These are phyloP conservation scores for Pseudomyrmex dendroicus DNA, from an alignment of 1,140 invertebrate genomes.

Conservation along the genomic window DNA sequence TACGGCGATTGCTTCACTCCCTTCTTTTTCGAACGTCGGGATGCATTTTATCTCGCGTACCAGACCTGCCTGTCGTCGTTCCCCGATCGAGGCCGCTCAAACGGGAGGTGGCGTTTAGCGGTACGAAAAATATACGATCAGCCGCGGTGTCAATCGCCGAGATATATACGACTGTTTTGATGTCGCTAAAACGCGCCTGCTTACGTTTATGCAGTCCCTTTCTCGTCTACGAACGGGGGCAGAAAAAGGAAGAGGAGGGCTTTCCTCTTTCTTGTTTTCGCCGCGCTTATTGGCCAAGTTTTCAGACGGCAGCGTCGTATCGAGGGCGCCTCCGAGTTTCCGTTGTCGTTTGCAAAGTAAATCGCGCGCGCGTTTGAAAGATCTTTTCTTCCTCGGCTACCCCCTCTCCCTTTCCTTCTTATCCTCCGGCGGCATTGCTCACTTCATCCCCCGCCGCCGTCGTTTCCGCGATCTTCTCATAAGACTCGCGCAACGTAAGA, in stretches of 20 bases:
- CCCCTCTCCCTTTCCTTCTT: constrained; percentile 15
- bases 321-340: constrained; percentile 74
- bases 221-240: background rate
- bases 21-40: constrained; percentile 23
- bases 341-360: constrained; percentile 74
- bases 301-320: constrained; percentile 76
- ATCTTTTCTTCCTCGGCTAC: background rate
- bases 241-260: background rate
- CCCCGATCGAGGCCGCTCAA: background rate
- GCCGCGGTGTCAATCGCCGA: constrained; percentile 45
- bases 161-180: constrained; percentile 75
- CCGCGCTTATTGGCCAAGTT: constrained; percentile 77
- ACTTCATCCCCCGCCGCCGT: constrained; percentile 10
- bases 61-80: background rate
- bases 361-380: constrained; percentile 69
- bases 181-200: constrained; percentile 71
- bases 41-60: constrained; percentile 34
- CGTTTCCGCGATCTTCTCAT: constrained; percentile 49
- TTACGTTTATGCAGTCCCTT: constrained; percentile 70
- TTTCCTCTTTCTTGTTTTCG: constrained; percentile 77
- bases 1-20: constrained; percentile 39
- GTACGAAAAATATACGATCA: constrained; percentile 1
- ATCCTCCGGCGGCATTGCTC: background rate
- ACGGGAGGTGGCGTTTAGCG: constrained; percentile 11
- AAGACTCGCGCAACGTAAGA: constrained; percentile 41